phyloP scores from a whole-genome alignment of 2,797 vertebrate species.

The Phalanger gymnotis region DNA sequence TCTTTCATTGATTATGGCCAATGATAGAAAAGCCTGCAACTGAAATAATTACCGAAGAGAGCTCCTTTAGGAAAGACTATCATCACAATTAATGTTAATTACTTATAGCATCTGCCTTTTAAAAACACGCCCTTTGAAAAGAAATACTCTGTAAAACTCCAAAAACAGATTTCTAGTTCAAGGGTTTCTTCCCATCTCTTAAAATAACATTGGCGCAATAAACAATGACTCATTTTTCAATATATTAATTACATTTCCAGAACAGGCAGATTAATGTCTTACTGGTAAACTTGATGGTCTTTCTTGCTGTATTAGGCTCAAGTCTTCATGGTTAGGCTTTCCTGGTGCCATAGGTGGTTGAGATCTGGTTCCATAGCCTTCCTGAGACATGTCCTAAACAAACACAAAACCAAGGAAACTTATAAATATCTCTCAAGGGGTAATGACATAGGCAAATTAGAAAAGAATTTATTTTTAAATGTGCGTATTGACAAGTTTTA shows the following conservation, averaged over 20 bases:
- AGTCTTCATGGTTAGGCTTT: slow-evolving; percentile 94
- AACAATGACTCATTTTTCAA: slow-evolving; percentile 62
- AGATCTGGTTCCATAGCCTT: slow-evolving; percentile 92
- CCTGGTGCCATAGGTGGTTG: slow-evolving; percentile 92
- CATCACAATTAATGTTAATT: background rate
- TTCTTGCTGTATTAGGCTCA: slow-evolving; percentile 91
- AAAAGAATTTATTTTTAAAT: slow-evolving; percentile 33
- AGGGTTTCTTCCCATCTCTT: slow-evolving; percentile 24
- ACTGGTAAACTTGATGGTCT: slow-evolving; percentile 96
- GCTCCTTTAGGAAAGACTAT: background rate
- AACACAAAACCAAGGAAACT: slow-evolving; percentile 67
- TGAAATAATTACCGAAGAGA: background rate
- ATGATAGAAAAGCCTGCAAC: background rate
- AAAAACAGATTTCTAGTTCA: slow-evolving; percentile 47
- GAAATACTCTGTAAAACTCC: slow-evolving; percentile 4
- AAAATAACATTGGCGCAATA: slow-evolving; percentile 45
- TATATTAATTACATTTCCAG: slow-evolving; percentile 41
- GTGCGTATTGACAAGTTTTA: background rate
- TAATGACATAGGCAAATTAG: slow-evolving; percentile 16
- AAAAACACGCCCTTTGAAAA: slow-evolving; percentile 1
- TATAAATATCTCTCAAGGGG: slow-evolving; percentile 2
- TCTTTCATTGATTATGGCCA: background rate
- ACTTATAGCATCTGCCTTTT: background rate
- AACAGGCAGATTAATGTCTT: slow-evolving; percentile 83
- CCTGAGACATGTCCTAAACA: slow-evolving; percentile 92